Percentiles rank a stretch among this genome's conserved stretches.
These are phyloP conservation scores for Apis dorsata DNA, from an alignment of 1,140 invertebrate genomes.

Conservation along the genomic window DNA sequence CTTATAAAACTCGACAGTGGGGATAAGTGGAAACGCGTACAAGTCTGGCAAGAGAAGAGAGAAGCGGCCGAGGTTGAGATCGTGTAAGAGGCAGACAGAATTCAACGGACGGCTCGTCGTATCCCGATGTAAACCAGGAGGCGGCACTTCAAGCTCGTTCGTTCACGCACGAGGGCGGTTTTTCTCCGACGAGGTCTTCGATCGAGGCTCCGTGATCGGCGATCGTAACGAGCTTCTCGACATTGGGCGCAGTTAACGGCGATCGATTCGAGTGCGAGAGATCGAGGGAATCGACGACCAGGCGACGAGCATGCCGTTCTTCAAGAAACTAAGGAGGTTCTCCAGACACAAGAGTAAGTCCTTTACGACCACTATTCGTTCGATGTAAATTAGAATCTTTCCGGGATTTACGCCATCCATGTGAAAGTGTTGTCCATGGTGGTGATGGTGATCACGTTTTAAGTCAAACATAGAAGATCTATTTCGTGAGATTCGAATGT, in stretches of 20 bases:
- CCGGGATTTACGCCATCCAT: too few species aligned
- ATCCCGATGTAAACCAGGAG: conserved; percentile 36
- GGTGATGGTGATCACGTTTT: too few species aligned
- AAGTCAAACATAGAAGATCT: too few species aligned
- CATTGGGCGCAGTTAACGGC: not conserved
- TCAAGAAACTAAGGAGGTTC: conserved; percentile 75
- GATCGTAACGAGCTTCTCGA: conserved; percentile 5
- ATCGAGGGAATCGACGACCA: not conserved
- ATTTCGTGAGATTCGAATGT: too few species aligned
- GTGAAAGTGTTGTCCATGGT: too few species aligned
- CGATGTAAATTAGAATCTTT: too few species aligned
- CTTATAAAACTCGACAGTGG: not conserved
- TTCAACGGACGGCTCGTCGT: conserved; percentile 10
- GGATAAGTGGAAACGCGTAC: conserved; percentile 56
- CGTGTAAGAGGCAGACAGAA: conserved; percentile 20
- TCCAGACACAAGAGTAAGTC: conserved; percentile 76
- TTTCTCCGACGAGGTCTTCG: conserved; percentile 13
- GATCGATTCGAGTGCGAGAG: not conserved
- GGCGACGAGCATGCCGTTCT: conserved; percentile 71
- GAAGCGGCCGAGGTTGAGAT: conserved; percentile 28
- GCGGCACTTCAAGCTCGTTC: conserved; percentile 37
- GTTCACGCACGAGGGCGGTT: conserved; percentile 41
- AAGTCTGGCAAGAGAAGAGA: conserved; percentile 40
- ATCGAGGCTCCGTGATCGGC: not conserved
- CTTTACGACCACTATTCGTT: not conserved